phyloP scores from a whole-genome alignment of 2,888 invertebrate genomes.

The Steinernema scapterisci region DNA sequence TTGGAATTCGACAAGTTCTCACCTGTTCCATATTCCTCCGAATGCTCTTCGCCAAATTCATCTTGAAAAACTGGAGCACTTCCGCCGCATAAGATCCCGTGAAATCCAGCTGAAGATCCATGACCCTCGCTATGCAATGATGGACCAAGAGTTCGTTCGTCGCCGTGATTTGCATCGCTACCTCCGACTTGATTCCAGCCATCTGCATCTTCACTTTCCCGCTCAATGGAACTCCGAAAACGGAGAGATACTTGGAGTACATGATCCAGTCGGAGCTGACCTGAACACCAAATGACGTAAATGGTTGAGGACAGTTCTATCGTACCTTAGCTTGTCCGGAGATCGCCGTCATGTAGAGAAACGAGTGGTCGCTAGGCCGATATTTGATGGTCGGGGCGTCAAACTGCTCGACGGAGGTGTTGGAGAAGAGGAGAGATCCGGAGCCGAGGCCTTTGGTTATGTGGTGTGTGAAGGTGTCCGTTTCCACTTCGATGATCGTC shows the following conservation, averaged over 20 bases:
- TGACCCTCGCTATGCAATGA: constrained; percentile 58
- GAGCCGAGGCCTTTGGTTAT: constrained; percentile 55
- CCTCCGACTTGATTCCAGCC: constrained; percentile 59
- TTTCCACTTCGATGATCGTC: constrained; percentile 56
- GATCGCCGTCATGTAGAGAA: constrained; percentile 60
- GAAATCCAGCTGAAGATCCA: constrained; percentile 40
- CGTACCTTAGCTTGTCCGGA: constrained; percentile 56
- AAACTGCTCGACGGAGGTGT: constrained; percentile 50
- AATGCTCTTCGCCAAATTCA: constrained; percentile 54
- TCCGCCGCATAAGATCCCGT: constrained; percentile 48
- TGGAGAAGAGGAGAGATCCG: constrained; percentile 56
- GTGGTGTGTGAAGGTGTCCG: constrained; percentile 48
- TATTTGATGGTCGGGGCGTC: constrained; percentile 60
- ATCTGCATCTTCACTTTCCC: constrained; percentile 59
- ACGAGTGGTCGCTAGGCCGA: constrained; percentile 58
- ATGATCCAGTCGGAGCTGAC: constrained; percentile 57
- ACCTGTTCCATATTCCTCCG: constrained; percentile 58
- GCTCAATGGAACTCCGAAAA: constrained; percentile 55
- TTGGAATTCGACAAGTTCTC: neutral
- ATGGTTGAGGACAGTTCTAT: too few species aligned
- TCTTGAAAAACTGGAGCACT: constrained; percentile 60
- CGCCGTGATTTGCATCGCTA: constrained; percentile 54
- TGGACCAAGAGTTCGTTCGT: constrained; percentile 56
- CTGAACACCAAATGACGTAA: constrained; percentile 31
- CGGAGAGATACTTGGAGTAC: constrained; percentile 52